Evolutionary conservation across 2,888 invertebrate species (phyloP).

Genomic region (Synergus umbraculus): DNA sequence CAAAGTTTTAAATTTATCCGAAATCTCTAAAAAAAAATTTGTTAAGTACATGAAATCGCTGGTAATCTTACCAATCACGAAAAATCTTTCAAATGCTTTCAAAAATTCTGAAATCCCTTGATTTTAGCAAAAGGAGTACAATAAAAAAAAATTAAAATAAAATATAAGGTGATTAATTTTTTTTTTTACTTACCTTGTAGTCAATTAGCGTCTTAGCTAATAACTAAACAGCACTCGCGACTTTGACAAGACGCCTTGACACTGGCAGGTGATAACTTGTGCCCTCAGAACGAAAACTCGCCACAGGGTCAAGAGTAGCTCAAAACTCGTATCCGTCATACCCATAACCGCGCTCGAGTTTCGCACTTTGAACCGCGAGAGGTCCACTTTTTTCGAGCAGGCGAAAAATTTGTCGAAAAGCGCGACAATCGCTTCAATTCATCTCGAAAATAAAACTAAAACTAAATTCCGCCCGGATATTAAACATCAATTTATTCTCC

Average conservation of each 20-base stretch:
- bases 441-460: neutral
- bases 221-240: neutral
- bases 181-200: neutral
- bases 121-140: too few species aligned
- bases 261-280: slow-evolving; percentile 63
- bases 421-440: neutral
- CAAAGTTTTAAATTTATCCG: too few species aligned
- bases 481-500: neutral
- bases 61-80: too few species aligned
- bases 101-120: too few species aligned
- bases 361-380: neutral
- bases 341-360: slow-evolving; percentile 76
- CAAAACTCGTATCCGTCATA: slow-evolving; percentile 80
- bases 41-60: too few species aligned
- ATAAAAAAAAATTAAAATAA: too few species aligned
- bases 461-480: neutral
- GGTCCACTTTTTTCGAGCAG: neutral
- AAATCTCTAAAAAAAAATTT: too few species aligned
- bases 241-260: slow-evolving; percentile 61
- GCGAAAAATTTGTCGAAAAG: neutral
- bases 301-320: slow-evolving; percentile 79
- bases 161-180: neutral
- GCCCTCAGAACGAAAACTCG: slow-evolving; percentile 70
- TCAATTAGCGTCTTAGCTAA: neutral
- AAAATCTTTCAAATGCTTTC: too few species aligned